These are phyloP conservation scores for Girardinus metallicus DNA, from an alignment of 2,797 vertebrate species.

Conservation along the genomic window DNA sequence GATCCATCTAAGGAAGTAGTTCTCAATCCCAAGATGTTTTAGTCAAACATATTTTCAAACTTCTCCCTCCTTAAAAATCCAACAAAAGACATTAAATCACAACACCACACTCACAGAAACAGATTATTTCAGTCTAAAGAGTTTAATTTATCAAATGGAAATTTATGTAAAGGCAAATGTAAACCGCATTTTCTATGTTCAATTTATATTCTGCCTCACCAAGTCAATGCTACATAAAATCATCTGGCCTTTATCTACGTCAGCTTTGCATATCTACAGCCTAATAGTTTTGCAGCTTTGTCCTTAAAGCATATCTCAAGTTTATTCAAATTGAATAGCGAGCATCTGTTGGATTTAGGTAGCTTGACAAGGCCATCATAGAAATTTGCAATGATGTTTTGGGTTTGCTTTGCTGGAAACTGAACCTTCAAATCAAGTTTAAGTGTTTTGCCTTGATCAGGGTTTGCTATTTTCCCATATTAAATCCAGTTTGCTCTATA, in stretches of 20 bases:
- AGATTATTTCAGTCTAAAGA: not conserved
- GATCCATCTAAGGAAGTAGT: not conserved
- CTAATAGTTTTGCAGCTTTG: not conserved
- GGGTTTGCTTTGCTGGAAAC: not conserved
- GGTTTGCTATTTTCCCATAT: not conserved
- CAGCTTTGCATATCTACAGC: not conserved
- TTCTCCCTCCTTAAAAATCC: not conserved
- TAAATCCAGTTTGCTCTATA: too few species aligned
- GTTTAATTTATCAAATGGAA: not conserved
- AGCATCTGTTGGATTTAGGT: not conserved
- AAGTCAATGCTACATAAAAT: not conserved
- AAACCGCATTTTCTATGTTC: not conserved
- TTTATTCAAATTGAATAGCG: not conserved
- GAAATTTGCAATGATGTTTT: not conserved
- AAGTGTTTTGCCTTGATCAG: not conserved
- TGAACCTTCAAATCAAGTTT: not conserved
- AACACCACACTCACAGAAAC: not conserved
- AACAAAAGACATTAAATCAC: not conserved
- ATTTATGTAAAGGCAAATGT: not conserved
- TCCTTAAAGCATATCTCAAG: not conserved
- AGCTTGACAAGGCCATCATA: not conserved
- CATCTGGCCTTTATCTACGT: not conserved
- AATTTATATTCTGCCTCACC: too few species aligned
- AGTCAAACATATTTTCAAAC: not conserved
- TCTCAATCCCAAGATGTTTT: not conserved